Evolutionary conservation across 2,888 invertebrate species (phyloP).

Genomic region (Clivina fossor): DNA sequence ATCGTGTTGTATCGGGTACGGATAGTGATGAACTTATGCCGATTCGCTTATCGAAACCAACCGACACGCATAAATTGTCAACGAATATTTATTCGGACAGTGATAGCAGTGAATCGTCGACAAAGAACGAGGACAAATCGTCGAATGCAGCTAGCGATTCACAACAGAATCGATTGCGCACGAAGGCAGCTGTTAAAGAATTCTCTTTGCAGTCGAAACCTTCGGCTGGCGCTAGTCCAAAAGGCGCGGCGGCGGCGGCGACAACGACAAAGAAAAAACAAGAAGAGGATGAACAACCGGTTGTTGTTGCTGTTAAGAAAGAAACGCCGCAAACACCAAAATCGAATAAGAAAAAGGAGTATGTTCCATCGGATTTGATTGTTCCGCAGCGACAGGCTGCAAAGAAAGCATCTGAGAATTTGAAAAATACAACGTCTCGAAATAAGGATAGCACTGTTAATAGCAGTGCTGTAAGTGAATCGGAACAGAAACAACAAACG

Average conservation of each 20-base stretch:
- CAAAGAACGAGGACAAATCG: conserved; percentile 62
- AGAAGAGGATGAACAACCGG: conserved; percentile 42
- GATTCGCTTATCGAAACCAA: conserved; percentile 56
- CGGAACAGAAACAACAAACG: conserved; percentile 43
- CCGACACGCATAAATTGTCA: conserved; percentile 48
- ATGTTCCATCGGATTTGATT: conserved; percentile 75
- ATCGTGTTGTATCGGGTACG: conserved; percentile 63
- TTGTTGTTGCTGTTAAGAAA: conserved; percentile 33
- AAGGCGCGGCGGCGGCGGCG: conserved; percentile 42
- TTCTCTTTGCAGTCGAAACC: conserved; percentile 61
- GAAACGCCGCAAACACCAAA: conserved; percentile 37
- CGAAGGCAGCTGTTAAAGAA: conserved; percentile 84
- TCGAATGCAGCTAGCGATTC: conserved; percentile 68
- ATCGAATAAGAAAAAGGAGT: conserved; percentile 55
- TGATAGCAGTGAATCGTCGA: conserved; percentile 62
- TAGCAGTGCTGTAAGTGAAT: conserved; percentile 24
- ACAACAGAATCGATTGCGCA: conserved; percentile 68
- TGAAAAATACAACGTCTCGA: conserved; percentile 64
- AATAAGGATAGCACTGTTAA: conserved; percentile 39
- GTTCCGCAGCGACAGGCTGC: conserved; percentile 90
- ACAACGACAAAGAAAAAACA: conserved; percentile 41
- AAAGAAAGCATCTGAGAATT: conserved; percentile 86
- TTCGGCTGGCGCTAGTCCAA: conserved; percentile 45
- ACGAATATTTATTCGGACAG: conserved; percentile 82
- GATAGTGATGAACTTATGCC: conserved; percentile 81